A percentile compares a stretch with the other conserved stretches of the same genome.
phyloP scores from a whole-genome alignment of 2,888 invertebrate species.

The Sericinus montela region DNA sequence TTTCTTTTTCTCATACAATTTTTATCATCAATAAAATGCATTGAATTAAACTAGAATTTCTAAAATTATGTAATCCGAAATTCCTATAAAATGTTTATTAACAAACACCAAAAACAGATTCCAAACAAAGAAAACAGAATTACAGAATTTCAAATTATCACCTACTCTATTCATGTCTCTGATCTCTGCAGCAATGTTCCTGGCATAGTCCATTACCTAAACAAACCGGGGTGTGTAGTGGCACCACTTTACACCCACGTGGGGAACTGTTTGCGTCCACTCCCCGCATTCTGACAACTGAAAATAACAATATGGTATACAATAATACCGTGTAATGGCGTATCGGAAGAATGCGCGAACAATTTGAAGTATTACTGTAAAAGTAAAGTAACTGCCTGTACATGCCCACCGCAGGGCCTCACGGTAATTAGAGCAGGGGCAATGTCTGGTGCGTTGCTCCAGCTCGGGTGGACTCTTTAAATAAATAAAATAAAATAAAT shows the following conservation, averaged over 20 bases:
- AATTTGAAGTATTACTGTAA: conserved; percentile 26
- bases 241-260: conserved; percentile 67
- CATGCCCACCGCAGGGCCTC: too few relatives aligned
- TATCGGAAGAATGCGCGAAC: too few relatives aligned
- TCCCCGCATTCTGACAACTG: conserved; percentile 26
- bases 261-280: conserved; percentile 45
- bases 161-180: conserved; percentile 31
- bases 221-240: conserved; percentile 62
- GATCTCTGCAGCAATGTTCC: conserved; percentile 41
- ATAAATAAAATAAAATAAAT: too few relatives aligned
- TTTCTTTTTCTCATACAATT: too few relatives aligned
- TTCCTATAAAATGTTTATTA: too few relatives aligned
- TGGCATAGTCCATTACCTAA: conserved; percentile 74
- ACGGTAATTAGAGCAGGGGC: too few relatives aligned
- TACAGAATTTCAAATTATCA: neutral
- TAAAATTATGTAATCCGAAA: too few relatives aligned
- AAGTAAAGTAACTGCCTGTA: too few relatives aligned
- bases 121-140: neutral
- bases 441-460: too few relatives aligned
- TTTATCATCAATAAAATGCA: too few relatives aligned
- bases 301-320: conserved; percentile 28
- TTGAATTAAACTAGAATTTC: too few relatives aligned
- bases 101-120: neutral
- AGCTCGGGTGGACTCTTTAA: too few relatives aligned
- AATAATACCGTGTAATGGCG: neutral